Evolutionary conservation across 2,888 invertebrate species (phyloP).

Genomic region (Lasioglossum malachurum): DNA sequence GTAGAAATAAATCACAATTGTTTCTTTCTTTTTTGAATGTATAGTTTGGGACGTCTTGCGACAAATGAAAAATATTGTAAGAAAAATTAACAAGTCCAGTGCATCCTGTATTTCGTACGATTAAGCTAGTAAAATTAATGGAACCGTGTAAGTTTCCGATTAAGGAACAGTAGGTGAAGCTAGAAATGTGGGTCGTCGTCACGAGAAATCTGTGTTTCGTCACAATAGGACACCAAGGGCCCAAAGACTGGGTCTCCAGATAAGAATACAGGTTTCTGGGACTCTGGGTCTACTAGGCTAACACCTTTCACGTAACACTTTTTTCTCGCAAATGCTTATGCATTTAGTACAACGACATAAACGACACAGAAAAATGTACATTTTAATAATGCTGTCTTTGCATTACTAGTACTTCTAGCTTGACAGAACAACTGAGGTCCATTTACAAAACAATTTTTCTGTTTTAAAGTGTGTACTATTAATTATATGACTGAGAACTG

Average conservation of each 20-base stretch:
- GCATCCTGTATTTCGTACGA: neutral
- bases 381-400: no score
- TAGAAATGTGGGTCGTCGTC: neutral
- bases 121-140: neutral
- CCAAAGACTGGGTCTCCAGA: neutral
- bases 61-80: neutral
- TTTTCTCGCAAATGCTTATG: neutral
- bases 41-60: neutral
- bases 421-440: no score
- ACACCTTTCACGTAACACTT: neutral
- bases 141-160: neutral
- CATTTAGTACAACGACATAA: neutral
- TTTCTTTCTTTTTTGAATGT: no score
- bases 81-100: neutral
- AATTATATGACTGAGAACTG: neutral
- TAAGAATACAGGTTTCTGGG: constrained; percentile 8
- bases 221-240: constrained; percentile 2
- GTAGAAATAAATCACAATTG: no score
- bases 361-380: no score
- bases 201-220: constrained; percentile 9
- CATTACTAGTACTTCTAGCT: no score
- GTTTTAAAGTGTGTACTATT: neutral
- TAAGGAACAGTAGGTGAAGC: neutral
- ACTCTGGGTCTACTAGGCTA: neutral
- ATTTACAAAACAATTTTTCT: no score